Base-by-base conservation (phyloP, 2,888 invertebrate species). In the Helleia helle region DNA sequence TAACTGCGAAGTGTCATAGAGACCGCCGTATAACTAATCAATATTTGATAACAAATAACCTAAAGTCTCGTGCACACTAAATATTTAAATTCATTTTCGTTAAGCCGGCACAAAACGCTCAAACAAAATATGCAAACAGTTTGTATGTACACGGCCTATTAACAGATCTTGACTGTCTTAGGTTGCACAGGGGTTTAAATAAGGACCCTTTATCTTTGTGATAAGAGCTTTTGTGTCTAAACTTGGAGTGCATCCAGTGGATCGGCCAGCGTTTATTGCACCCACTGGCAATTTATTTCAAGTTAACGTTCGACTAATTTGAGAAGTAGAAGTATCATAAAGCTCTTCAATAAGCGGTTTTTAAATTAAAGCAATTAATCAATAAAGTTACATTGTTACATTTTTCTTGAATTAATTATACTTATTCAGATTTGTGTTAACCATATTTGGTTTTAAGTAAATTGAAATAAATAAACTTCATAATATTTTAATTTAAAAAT, bases 261-360 rank as follows among this genome's bases (percentile, higher is more conserved):
- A 66, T 62, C 62, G 68, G 65, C 61, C 64, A 65, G 58, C 74
- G 75, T 81, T 83, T 81, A 81, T 77, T 80, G 81, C 81, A 81
- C 76, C 72, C 75, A 70, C 60, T 62, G 66, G 73, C 68, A 71
- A 73, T 77, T 75, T 70, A 58, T 63, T 64, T 61, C 54, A 64
- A 74, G 72, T 81, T 80, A 81, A 79, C 81, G 72, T 79, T 74
- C 70, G 73, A 77, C 83, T 83, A 83, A 83, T 83, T 81, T 81
- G 83, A 79, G 76, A 81, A 76, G 75, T 67, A 61, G 71, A 64
- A 55, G 63, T 52, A 62, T 63, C 68, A 65, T 80, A 75, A 79
- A 76, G 48, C 46, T 39, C 28, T 58, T 59, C 64, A 57, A 66
- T 72, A 74, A 73, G 74, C 73, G 75, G 72, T 67, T 73, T 52